Evolutionary conservation across 2,113 vertebrate genomes (phyloP), one percentile per base, ranked within the genome.

Genomic region (Perognathus longimembris): DNA sequence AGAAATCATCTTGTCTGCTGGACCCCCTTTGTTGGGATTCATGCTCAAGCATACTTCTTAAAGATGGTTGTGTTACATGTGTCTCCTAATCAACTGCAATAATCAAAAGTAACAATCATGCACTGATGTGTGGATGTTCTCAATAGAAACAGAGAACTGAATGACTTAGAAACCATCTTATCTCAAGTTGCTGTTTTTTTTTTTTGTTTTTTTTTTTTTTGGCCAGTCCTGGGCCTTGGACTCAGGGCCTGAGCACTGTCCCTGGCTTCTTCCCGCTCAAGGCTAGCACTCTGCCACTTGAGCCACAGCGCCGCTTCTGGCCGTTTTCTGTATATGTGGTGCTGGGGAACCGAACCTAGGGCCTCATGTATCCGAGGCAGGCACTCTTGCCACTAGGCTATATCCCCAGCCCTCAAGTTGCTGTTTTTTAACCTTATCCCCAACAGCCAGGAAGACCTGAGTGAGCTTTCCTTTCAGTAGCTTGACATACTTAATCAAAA

Each of bases 1-100:
- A 94, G 97, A 99, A 98, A 98, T 99, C 98, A 99, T 99, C 98
- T 98, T 98, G 94, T 99, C 98, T 95, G 99, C 98, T 1, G 98
- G 98, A 96, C 98, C 99, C 96, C 98, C 98, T 98, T 98, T 99
- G 94, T 98, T 97, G 2, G 98, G 98, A 96, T 96, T 96, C n/a
- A n/a, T 99, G 98, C 45, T 99, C 98, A 96, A 99, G 99, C 2
- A 97, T 98, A 50, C 98, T 98, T 73, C 99, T 98, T 90, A 98
- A 98, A 71, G 93, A 42, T 81, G 98, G 98, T 86, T 99, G 85
- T 97, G 97, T 92, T 98, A 97, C 94, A 98, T 98, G 74, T 98
- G 99, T 69, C 96, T 97, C 7, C 98, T 97, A 80, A 99, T 99
- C 93, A 99, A 97, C 98, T 98, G 90, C 5, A 71, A 80, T 36